Base-by-base conservation (phyloP, 2,888 invertebrate species). In the Tuberolachnus salignus region DNA sequence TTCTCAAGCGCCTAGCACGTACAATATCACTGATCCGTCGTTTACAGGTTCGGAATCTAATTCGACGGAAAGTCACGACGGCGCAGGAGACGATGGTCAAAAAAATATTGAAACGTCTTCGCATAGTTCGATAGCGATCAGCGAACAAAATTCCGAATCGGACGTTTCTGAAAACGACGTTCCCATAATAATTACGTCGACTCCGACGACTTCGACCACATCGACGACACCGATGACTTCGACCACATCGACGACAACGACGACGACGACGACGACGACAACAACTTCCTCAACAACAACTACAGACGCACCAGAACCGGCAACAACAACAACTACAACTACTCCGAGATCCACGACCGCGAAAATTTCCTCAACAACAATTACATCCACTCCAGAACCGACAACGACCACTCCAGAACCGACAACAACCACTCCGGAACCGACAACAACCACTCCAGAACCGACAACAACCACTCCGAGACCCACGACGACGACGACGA, bases 101-200 rank as follows among this genome's bases (percentile, higher is more conserved):
- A 78, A 78, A 51, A 34, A 8, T 6, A 21, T 67, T 3, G 78
- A 78, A 61, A 21, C 46, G 1, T 67, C 78, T 59, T 49, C 66
- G 10, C 67, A 34, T 16, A 61, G 59, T 51, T 69, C 78, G 1
- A 21, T 42, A 3, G n/a, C 42, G 21, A 53, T 21, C 1, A 67
- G 46, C n/a, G 67, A 67, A 61, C 69, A 23, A 13, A 75, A 26
- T 34, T 49, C 46, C 13, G 78, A 78, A 21, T 59, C 57, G 11
- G 78, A 78, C 59, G 57, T 67, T 78, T 69, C 78, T 11, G 78
- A 78, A 78, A 78, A 78, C 23, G 78, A 78, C n/a, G 78, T 78
- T 44, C 78, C 78, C 21, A 23, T 67, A 11, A 0, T 66, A 0
- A 16, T 49, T 10, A 59, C 34, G n/a, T n/a, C n/a, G 49, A 57